Evolutionary conservation across 1,140 invertebrate genomes (phyloP).

Genomic region (Lordiphosa clarofinis): DNA sequence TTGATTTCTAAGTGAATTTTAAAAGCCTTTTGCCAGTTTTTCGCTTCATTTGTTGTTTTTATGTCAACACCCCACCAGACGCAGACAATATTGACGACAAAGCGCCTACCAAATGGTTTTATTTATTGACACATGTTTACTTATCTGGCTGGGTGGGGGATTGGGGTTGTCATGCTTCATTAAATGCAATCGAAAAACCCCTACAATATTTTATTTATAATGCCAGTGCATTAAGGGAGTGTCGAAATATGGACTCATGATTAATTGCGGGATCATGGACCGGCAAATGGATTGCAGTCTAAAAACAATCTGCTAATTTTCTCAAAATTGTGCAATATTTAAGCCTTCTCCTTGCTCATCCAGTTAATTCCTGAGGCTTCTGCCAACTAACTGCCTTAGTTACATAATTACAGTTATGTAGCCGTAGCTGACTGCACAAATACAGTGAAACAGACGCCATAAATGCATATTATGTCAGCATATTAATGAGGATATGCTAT

Average conservation of each 20-base stretch:
- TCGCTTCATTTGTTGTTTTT: slow-evolving; percentile 73
- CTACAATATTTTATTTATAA: slow-evolving; percentile 12
- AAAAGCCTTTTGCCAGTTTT: slow-evolving; percentile 73
- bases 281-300: slow-evolving; percentile 21
- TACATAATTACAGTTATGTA: slow-evolving; percentile 21
- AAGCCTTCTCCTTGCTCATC: too few relatives aligned
- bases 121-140: slow-evolving; percentile 76
- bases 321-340: too few relatives aligned
- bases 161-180: slow-evolving; percentile 67
- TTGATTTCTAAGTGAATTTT: slow-evolving; percentile 76
- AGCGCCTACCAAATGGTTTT: slow-evolving; percentile 65
- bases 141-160: slow-evolving; percentile 35
- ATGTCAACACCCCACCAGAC: slow-evolving; percentile 29
- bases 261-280: slow-evolving; percentile 32
- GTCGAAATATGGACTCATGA: slow-evolving; percentile 21
- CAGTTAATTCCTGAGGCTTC: neutral
- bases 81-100: slow-evolving; percentile 33
- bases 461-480: slow-evolving; percentile 13
- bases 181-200: slow-evolving; percentile 25
- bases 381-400: neutral
- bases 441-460: neutral
- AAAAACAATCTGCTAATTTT: neutral
- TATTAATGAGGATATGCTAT: slow-evolving; percentile 29
- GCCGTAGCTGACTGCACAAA: slow-evolving; percentile 8
- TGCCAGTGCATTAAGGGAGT: slow-evolving; percentile 5